A percentile compares a stretch with the other conserved stretches of the same genome.
phyloP scores from a whole-genome alignment of 2,113 vertebrate species.

The Gopherus evgoodei region DNA sequence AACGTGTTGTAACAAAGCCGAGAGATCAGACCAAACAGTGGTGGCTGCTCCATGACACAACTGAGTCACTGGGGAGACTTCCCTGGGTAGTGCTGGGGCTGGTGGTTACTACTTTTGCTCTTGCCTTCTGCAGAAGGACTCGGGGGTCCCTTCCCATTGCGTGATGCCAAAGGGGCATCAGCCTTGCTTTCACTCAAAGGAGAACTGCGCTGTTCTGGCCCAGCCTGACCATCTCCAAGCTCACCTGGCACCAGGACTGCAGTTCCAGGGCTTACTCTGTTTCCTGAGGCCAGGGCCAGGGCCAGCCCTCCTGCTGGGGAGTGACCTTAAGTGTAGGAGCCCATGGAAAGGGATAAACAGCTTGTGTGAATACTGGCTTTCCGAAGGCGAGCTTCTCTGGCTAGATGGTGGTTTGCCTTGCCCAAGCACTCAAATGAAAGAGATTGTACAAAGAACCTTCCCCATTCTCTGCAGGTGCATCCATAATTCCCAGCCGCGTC shows the following conservation, averaged over 20 bases:
- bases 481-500: background rate
- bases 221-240: background rate
- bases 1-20: background rate
- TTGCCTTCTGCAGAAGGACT: background rate
- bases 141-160: background rate
- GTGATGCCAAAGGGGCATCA: background rate
- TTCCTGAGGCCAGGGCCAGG: too few relatives aligned
- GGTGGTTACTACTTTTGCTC: background rate
- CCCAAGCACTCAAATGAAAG: background rate
- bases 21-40: background rate
- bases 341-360: background rate
- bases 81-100: background rate
- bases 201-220: background rate
- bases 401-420: background rate
- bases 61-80: background rate
- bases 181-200: background rate
- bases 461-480: background rate
- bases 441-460: background rate
- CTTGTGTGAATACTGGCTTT: background rate
- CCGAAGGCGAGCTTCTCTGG: background rate
- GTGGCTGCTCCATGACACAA: background rate
- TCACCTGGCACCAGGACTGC: background rate
- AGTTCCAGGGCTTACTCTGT: background rate
- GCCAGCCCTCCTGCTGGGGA: background rate
- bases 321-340: background rate